Percentiles rank a stretch among this genome's conserved stretches.
Conservation (phyloP, 2,888 invertebrate genomes). For the Coelopa pilipes region DNA sequence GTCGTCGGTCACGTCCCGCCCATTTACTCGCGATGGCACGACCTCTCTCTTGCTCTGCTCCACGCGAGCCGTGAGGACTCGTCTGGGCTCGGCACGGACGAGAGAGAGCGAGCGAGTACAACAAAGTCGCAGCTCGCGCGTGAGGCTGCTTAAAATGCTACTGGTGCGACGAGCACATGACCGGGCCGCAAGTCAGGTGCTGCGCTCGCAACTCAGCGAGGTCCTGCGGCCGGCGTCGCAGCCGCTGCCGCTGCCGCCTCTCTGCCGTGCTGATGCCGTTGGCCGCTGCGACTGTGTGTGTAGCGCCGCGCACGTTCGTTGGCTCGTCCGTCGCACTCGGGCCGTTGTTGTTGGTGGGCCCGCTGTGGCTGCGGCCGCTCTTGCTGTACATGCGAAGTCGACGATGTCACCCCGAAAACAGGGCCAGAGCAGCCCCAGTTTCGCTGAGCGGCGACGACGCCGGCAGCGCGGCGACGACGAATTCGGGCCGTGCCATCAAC, state of each 20-base stretch:
- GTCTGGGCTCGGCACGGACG: conserved; percentile 31
- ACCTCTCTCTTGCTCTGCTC: neutral
- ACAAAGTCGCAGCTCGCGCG: conserved; percentile 53
- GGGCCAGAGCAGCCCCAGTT: conserved; percentile 5
- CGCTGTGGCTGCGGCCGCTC: conserved; percentile 13
- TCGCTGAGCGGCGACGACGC: neutral
- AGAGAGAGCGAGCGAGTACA: conserved; percentile 38
- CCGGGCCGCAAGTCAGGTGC: conserved; percentile 64
- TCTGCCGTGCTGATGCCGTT: conserved; percentile 43
- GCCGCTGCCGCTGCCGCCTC: conserved; percentile 13
- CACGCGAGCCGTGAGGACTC: neutral
- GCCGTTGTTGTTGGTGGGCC: conserved; percentile 41
- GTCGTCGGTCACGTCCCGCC: conserved; percentile 68
- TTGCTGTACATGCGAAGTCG: conserved; percentile 57
- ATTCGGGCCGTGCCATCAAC: conserved; percentile 12
- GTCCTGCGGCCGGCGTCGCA: conserved; percentile 27
- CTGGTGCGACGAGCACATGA: conserved; percentile 67
- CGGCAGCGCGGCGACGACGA: conserved; percentile 10
- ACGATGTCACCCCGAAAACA: conserved; percentile 58
- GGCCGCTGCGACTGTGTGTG: conserved; percentile 34
- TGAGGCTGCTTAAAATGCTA: conserved; percentile 68
- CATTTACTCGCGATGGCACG: conserved; percentile 62
- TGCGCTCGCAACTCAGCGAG: conserved; percentile 41
- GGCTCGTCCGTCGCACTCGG: conserved; percentile 13
- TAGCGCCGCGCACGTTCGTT: conserved; percentile 35